phyloP scores from a whole-genome alignment of 37 sponge, comb jelly and placozoan species.

The Ephydatia muelleri region DNA sequence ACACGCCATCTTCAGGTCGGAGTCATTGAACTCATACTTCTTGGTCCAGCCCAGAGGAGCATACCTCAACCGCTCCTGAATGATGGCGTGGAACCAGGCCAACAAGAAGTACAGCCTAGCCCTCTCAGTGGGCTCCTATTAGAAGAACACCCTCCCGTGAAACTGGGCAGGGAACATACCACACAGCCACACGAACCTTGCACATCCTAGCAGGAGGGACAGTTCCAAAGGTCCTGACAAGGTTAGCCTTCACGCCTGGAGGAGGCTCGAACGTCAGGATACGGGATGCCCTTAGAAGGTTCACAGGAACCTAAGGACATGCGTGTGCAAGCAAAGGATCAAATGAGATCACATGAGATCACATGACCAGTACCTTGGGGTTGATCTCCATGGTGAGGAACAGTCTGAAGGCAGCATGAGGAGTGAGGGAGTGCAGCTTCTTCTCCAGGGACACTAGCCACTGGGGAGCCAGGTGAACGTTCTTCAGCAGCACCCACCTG shows the following conservation, averaged over 20 bases:
- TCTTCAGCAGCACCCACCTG: slow-evolving; percentile 96
- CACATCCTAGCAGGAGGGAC: slow-evolving; percentile 85
- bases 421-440: slow-evolving; percentile 91
- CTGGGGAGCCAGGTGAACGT: slow-evolving; percentile 93
- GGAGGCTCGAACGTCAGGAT: slow-evolving; percentile 95
- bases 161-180: too few relatives aligned
- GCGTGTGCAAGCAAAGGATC: too few relatives aligned
- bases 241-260: slow-evolving; percentile 92
- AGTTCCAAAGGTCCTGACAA: slow-evolving; percentile 86
- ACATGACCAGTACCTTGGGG: slow-evolving; percentile 81
- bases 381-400: slow-evolving; percentile 98
- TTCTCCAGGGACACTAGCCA: slow-evolving; percentile 98
- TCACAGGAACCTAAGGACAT: slow-evolving; percentile 86
- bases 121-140: slow-evolving; percentile 85
- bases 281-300: slow-evolving; percentile 85
- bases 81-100: slow-evolving; percentile 96
- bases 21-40: slow-evolving; percentile 98
- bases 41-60: slow-evolving; percentile 96
- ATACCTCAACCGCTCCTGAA: slow-evolving; percentile 93
- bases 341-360: too few relatives aligned
- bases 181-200: slow-evolving; percentile 37
- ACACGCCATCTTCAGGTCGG: slow-evolving; percentile 91
- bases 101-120: slow-evolving; percentile 94
- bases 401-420: slow-evolving; percentile 92
- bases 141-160: neutral